Evolutionary conservation across 2,797 vertebrate genomes (phyloP).

Genomic region (Sebastes minor): DNA sequence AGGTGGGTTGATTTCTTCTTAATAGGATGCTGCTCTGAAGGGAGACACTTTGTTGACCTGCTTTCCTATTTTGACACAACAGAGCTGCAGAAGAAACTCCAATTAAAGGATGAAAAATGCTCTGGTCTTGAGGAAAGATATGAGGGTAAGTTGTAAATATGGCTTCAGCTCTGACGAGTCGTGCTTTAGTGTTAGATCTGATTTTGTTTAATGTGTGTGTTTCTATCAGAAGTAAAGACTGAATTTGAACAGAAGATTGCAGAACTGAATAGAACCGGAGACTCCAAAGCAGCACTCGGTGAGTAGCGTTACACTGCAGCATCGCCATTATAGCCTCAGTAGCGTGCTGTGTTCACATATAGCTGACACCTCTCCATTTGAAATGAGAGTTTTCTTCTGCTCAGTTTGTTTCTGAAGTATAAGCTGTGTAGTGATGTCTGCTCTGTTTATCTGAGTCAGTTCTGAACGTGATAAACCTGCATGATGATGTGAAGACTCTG

Average conservation of each 20-base stretch:
- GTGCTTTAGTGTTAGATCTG: not conserved
- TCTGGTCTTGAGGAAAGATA: constrained; percentile 15
- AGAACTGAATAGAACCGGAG: constrained; percentile 27
- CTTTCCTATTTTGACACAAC: not conserved
- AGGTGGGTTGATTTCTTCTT: too few species aligned
- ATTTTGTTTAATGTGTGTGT: not conserved
- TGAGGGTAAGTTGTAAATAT: constrained; percentile 1
- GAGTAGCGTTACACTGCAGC: not conserved
- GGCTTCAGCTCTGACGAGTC: not conserved
- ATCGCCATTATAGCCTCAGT: not conserved
- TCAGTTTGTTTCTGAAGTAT: not conserved
- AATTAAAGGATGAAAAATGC: not conserved
- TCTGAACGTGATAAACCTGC: constrained; percentile 37
- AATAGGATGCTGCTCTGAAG: too few species aligned
- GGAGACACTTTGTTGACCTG: not conserved
- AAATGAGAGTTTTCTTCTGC: not conserved
- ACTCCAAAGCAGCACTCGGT: constrained; percentile 30
- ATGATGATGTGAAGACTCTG: constrained; percentile 35
- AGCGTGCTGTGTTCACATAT: too few species aligned
- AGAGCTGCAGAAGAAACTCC: constrained; percentile 53
- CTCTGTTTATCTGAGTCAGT: constrained; percentile 35
- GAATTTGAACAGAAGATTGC: constrained; percentile 44
- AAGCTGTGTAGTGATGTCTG: not conserved
- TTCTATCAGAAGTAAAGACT: constrained; percentile 35
- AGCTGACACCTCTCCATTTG: not conserved